Evolutionary conservation across 92 coral and sea anemone genomes (phyloP).

Genomic region (Phenganax stokvisi): DNA sequence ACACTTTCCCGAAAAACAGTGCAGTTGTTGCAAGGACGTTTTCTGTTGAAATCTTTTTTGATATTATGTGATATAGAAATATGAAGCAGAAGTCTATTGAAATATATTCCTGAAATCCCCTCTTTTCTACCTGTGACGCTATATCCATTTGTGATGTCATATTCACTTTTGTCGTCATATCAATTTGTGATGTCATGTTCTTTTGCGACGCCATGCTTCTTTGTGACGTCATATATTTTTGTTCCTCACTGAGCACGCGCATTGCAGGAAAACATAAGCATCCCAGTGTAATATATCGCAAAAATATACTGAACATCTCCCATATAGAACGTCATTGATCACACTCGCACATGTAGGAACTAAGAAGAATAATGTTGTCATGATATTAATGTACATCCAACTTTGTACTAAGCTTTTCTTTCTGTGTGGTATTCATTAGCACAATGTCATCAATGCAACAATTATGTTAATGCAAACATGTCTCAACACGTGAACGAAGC

Average conservation of each 20-base stretch:
- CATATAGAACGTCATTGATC: conserved; percentile 37
- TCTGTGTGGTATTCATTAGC: neutral
- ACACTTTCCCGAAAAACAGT: conserved; percentile 22
- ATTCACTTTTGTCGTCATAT: neutral
- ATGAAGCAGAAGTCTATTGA: conserved; percentile 6
- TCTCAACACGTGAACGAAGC: neutral
- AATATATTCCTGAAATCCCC: neutral
- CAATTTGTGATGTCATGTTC: neutral
- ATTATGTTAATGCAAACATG: neutral
- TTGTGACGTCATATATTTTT: neutral
- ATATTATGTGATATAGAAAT: conserved; percentile 9
- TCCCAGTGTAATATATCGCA: conserved; percentile 16
- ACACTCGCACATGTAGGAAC: conserved; percentile 16
- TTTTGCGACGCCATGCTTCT: neutral
- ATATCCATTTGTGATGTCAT: neutral
- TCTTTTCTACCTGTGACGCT: neutral
- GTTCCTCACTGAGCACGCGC: neutral
- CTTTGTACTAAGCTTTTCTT: too few relatives aligned
- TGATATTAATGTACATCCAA: too few relatives aligned
- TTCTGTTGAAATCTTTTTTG: neutral
- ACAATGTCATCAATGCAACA: neutral
- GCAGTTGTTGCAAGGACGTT: conserved; percentile 11
- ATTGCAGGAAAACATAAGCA: conserved; percentile 7
- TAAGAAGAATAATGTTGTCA: neutral
- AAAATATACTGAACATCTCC: conserved; percentile 33